Conservation (phyloP, 2,888 invertebrate species). For the Mayetiola destructor region DNA sequence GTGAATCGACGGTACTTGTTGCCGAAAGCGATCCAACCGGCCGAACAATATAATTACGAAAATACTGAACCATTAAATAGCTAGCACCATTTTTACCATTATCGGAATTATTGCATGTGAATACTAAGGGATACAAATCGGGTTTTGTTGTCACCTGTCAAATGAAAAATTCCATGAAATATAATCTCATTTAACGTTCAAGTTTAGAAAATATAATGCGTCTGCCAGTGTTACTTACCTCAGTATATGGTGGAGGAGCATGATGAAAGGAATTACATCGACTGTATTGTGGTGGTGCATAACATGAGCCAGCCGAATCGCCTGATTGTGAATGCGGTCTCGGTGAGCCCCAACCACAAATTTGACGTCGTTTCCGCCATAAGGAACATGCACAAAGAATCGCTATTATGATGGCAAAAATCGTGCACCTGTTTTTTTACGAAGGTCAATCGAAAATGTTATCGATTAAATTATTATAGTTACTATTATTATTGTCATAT, state of each 20-base stretch:
- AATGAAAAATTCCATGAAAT: neutral
- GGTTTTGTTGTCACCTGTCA: slow-evolving; percentile 69
- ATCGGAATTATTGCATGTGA: slow-evolving; percentile 55
- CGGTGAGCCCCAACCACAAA: slow-evolving; percentile 40
- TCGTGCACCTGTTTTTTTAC: slow-evolving; percentile 51
- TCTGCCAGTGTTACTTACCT: slow-evolving; percentile 41
- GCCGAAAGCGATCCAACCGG: slow-evolving; percentile 67
- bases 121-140: slow-evolving; percentile 70
- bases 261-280: slow-evolving; percentile 72
- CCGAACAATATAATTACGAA: slow-evolving; percentile 61
- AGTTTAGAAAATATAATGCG: neutral
- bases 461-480: too few relatives aligned
- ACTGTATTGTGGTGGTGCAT: slow-evolving; percentile 70
- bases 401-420: slow-evolving; percentile 53
- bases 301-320: slow-evolving; percentile 66
- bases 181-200: neutral
- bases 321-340: slow-evolving; percentile 44
- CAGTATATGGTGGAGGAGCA: slow-evolving; percentile 70
- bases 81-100: slow-evolving; percentile 55
- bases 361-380: slow-evolving; percentile 41
- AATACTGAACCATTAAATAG: slow-evolving; percentile 73
- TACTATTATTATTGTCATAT: too few relatives aligned
- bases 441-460: too few relatives aligned
- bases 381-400: slow-evolving; percentile 54
- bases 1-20: slow-evolving; percentile 71